Conservation (phyloP, 2,113 vertebrate species). For the Connochaetes taurinus region DNA sequence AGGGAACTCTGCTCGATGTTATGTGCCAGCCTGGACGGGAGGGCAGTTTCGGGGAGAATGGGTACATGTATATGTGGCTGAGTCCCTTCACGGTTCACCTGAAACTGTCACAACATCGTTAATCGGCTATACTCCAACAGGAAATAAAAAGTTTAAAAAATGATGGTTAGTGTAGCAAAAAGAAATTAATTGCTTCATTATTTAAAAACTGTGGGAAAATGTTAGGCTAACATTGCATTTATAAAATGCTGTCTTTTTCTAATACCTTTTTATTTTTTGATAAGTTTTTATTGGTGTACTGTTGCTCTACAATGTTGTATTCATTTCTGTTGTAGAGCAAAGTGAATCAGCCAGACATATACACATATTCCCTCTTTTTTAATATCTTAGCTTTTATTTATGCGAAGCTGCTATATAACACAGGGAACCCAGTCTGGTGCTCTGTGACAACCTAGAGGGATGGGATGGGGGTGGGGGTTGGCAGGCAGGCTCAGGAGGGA, state of each 20-base stretch:
- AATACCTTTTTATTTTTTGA: neutral
- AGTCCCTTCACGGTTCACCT: neutral
- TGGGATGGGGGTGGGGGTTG: neutral
- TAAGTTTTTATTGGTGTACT: neutral
- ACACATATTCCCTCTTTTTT: neutral
- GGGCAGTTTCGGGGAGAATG: neutral
- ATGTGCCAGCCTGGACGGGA: neutral
- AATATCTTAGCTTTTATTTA: neutral
- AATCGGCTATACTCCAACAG: rapidly evolving
- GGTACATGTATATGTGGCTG: neutral
- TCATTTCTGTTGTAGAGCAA: neutral
- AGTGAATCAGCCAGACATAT: neutral
- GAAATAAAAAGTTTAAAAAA: neutral
- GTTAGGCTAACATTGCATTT: neutral
- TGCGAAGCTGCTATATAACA: neutral
- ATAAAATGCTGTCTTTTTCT: neutral
- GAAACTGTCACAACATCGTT: neutral
- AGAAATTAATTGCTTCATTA: neutral
- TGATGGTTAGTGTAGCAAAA: neutral
- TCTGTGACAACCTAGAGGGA: neutral
- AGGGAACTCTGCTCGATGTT: neutral
- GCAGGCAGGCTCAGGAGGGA: neutral
- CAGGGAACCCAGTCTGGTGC: neutral
- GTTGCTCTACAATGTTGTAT: neutral
- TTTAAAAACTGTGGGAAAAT: neutral